Evolutionary conservation across 1,140 invertebrate genomes (phyloP).

Genomic region (Uloborus diversus): DNA sequence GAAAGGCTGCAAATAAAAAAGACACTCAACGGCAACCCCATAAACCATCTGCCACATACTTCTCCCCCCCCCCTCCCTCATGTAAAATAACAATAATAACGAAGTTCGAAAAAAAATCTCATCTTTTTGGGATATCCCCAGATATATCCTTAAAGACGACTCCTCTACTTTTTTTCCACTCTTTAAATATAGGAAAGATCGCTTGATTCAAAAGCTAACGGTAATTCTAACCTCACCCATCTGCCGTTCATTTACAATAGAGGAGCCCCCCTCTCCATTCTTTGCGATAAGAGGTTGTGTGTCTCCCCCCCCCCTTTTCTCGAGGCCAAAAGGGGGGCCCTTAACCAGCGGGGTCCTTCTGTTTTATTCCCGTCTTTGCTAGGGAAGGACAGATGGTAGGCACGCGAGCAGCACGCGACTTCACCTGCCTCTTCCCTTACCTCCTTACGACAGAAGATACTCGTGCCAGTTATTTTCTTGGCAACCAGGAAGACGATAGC

Average conservation of each 20-base stretch:
- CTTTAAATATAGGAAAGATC: background rate
- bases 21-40: background rate
- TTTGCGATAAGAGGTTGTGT: background rate
- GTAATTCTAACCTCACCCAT: constrained; percentile 45
- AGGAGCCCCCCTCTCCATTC: background rate
- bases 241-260: background rate
- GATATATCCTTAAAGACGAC: background rate
- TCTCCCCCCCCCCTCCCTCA: background rate
- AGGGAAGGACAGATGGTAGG: background rate
- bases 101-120: background rate
- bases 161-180: background rate
- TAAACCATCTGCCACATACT: constrained; percentile 43
- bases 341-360: background rate
- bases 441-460: background rate
- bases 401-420: constrained; percentile 39
- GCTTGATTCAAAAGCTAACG: constrained; percentile 12
- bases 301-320: background rate
- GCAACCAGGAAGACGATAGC: no score
- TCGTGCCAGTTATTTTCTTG: no score
- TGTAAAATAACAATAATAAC: background rate
- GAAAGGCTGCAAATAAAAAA: constrained; percentile 5
- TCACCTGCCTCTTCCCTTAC: constrained; percentile 23
- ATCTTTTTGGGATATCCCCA: background rate
- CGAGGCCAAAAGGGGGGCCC: background rate
- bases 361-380: background rate